Evolutionary conservation across 2,797 vertebrate genomes (phyloP), one percentile per base, ranked within the genome.

Genomic region (Brachyrhaphis roseni): DNA sequence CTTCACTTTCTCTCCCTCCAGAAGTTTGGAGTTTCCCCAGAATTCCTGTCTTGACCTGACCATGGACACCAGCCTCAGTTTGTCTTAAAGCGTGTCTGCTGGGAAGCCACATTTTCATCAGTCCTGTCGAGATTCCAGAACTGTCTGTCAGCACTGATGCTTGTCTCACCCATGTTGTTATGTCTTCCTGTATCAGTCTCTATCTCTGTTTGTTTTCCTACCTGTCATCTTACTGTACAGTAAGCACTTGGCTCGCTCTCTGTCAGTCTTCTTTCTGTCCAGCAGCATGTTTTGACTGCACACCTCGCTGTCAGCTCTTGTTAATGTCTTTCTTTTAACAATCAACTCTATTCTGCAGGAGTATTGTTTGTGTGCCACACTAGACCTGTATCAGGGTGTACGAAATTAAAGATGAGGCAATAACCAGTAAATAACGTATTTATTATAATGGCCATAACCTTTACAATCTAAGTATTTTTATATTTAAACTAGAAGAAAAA

Each of bases 141-240:
- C 75, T 74, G 73, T 79, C 81, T 78, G 74, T 86, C 83, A 79
- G 57, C 80, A 80, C 82, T 72, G 74, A 73, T 85, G 78, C 74
- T 78, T 78, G 74, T 90, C 79, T 84, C 31, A 49, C 75, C 46
- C 15, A 39, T 68, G 73, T 80, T 55, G 82, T 71, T 80, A 31
- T 82, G 79, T 89, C 79, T 84, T 75, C 11, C 59, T 88, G 75
- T 26, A 73, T 83, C 76, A 74, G 62, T 39, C 53, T 39, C 18
- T 64, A 20, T 84, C 76, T 83, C 82, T 81, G 66, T 59, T 77
- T 90, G 77, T 87, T 87, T 87, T 85, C 76, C 82, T 82, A 76
- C 86, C 88, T 89, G 81, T 86, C 89, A 88, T 86, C 73, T 77
- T 77, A 71, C 72, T 84, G 80, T 80, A 80, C 82, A 86, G 78